These are phyloP conservation scores for Sinodicranocentrus sp. DNA, from an alignment of 2,888 invertebrate species.

Conservation along the genomic window DNA sequence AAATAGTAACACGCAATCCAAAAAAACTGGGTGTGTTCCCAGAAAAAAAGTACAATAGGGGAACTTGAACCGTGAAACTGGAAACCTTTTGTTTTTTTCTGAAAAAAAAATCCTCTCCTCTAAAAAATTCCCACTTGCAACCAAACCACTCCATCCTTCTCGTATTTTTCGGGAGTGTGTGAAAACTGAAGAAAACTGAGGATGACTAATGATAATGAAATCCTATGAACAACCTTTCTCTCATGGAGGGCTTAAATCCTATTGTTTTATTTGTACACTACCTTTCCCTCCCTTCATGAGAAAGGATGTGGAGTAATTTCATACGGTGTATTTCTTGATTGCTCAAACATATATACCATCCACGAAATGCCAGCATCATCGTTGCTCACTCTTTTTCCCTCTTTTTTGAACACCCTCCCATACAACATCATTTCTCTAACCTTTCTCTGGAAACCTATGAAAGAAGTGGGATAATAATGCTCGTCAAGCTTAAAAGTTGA, in stretches of 20 bases:
- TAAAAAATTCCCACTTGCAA: neutral
- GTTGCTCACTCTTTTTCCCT: neutral
- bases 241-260: slow-evolving; percentile 25
- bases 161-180: neutral
- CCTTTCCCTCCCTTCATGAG: no score
- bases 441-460: no score
- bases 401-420: no score
- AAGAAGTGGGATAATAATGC: no score
- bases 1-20: neutral
- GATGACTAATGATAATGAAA: slow-evolving; percentile 64
- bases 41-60: neutral
- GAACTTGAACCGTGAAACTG: slow-evolving; percentile 17
- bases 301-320: no score
- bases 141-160: neutral
- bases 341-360: slow-evolving; percentile 24
- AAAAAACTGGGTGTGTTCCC: neutral
- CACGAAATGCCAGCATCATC: neutral
- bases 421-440: no score
- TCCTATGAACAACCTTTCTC: slow-evolving; percentile 43
- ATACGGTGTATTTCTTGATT: neutral
- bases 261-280: slow-evolving; percentile 19
- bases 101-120: neutral
- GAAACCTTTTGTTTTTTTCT: slow-evolving; percentile 38
- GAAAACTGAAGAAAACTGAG: slow-evolving; percentile 22
- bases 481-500: no score